Evolutionary conservation across 2,113 vertebrate genomes (phyloP), one percentile per base, ranked within the genome.

Genomic region (Labeo catla): DNA sequence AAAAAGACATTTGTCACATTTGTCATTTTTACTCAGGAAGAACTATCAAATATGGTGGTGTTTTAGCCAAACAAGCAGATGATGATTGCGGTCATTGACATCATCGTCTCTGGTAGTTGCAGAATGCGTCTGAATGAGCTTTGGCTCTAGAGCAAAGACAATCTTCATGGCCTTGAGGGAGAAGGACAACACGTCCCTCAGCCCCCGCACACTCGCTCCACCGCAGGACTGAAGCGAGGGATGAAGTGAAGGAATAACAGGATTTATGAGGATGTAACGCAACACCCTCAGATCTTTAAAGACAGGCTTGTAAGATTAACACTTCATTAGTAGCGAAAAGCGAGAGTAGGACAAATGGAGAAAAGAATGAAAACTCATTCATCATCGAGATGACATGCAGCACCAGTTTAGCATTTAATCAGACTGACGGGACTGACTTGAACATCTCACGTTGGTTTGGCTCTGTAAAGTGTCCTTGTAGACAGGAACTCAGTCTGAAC

Each of bases 71-170:
- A 82, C 34, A 21, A 36, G 16, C 45, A 68, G 23, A 82, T 36
- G 15, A 50, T 50, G 63, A 82, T 68, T 68, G 80, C 15, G 23
- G 79, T 68, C 9, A 19, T 81, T 81, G 77, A 63, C 79, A 65
- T 66, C 79, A 66, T 7, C 2, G 7, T 28, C 23, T 65, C 16
- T 81, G 23, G 39, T 81, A 66, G 23, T 34, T 15, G 12, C n/a
- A 23, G 39, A 73, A 73, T 12, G 39, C 2, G 2, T 73, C 39
- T 77, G 23, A 36, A 77, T 77, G 76, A 54, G 13, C 15, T 49
- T 28, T 70, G 23, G 81, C 63, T 66, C 66, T 63, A 34, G 59
- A 52, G 59, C 6, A 81, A 66, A 81, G 72, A 28, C n/a, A 82
- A 8, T 36, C 34, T 39, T 54, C 6, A 82, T 13, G 28, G 16